These are phyloP conservation scores for Gobio occitaniae DNA, from an alignment of 2,797 vertebrate genomes.

Conservation along the genomic window DNA sequence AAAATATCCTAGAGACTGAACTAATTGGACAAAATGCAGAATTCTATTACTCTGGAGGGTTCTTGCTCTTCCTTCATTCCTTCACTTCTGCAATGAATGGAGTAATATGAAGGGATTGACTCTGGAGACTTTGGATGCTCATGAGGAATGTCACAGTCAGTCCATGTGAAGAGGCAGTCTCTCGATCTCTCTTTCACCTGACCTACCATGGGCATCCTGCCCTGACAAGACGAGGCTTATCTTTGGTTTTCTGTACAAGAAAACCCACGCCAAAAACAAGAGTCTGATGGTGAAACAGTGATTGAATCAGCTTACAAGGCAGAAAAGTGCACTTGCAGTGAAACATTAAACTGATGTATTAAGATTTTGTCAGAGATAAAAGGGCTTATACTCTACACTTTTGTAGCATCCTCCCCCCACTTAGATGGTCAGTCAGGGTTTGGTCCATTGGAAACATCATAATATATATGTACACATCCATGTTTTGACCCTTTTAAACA, in stretches of 20 bases:
- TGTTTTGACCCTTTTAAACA: not conserved
- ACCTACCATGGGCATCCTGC: not conserved
- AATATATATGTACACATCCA: not conserved
- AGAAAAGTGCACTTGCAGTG: not conserved
- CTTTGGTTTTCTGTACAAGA: not conserved
- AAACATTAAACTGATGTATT: not conserved
- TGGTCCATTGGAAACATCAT: not conserved
- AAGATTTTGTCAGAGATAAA: not conserved
- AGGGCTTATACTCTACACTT: not conserved
- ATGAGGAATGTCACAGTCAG: conserved; percentile 62
- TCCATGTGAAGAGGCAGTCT: conserved; percentile 26
- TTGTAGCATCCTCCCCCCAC: not conserved
- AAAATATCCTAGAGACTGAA: not conserved
- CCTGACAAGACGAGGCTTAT: conserved; percentile 2
- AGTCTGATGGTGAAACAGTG: not conserved
- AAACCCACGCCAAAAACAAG: not conserved
- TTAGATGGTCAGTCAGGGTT: not conserved
- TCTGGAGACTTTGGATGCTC: conserved; percentile 55
- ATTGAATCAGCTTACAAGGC: not conserved
- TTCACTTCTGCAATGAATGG: conserved; percentile 18
- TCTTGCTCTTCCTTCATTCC: conserved; percentile 18
- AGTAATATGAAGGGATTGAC: conserved; percentile 34
- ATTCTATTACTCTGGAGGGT: not conserved
- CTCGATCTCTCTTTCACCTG: conserved; percentile 11
- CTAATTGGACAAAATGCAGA: not conserved